Percentiles rank a stretch among this genome's conserved stretches.
Conservation (phyloP, 2,113 vertebrate species). For the Zootoca vivipara region DNA sequence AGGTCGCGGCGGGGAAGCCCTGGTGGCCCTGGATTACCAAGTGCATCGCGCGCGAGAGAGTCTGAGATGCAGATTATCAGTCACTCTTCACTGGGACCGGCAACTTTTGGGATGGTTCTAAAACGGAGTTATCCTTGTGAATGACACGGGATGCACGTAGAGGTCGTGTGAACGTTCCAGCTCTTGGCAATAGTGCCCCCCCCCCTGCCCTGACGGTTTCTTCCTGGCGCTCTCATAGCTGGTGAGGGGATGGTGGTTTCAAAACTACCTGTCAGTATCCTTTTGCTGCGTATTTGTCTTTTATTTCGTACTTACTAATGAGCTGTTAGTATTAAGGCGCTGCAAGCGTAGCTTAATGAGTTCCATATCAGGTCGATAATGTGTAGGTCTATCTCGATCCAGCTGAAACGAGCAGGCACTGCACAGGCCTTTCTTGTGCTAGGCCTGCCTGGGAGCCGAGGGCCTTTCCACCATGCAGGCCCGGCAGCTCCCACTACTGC, state of each 20-base stretch:
- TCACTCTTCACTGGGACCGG: neutral
- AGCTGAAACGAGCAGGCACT: too few relatives aligned
- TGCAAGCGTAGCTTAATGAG: neutral
- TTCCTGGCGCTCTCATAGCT: neutral
- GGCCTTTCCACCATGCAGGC: too few relatives aligned
- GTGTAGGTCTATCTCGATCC: too few relatives aligned
- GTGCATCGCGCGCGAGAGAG: neutral
- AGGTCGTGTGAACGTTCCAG: neutral
- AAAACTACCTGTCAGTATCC: neutral
- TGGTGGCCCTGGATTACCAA: neutral
- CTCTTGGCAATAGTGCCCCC: neutral
- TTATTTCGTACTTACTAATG: too few relatives aligned
- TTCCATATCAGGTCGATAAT: neutral
- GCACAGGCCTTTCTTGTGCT: too few relatives aligned
- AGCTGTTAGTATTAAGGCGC: neutral
- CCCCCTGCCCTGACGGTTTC: too few relatives aligned
- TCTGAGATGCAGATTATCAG: neutral
- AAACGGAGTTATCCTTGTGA: neutral
- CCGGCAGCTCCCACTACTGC: too few relatives aligned
- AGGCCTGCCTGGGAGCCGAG: too few relatives aligned
- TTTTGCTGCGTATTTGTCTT: neutral
- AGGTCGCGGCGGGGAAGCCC: neutral
- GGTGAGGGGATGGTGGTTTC: neutral
- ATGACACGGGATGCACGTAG: neutral
- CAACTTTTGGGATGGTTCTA: neutral